Base-by-base conservation (phyloP, 37 sponge, comb jelly and placozoan species). In the Halichondria panicea region DNA sequence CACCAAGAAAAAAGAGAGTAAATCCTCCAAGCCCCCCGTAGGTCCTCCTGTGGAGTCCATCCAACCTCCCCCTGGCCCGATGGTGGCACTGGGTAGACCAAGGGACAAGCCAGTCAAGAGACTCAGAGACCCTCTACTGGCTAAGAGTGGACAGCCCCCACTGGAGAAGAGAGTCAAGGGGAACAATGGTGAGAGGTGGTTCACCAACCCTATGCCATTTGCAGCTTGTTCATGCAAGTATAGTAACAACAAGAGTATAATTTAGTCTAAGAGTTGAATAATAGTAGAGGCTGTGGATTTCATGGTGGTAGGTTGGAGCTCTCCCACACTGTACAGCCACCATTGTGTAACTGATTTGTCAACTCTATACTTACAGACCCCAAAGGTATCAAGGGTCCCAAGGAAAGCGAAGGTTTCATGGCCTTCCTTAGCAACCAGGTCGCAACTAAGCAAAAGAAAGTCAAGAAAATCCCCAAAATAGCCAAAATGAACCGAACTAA, bases 391-490 rank as follows among this genome's bases (percentile, higher is more conserved):
- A 81, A 81, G 37, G 90, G 83, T 25, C 69, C 68, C 1, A 46
- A 71, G 45, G 91, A 91, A 67, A 91, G 91, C 37, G 45, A 65
- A 1, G 87, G 87, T 18, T 91, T 91, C 73, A 91, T 91, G 91
- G 73, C 85, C 60, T 82, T 87, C 31, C 82, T 91, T 34, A 81
- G 83, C 52, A 72, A 78, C 1, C 73, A 71, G 13, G 78, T 33
- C 2, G 69, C 46, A 18, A 75, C 84, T 43, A 79, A 87, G 52
- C 74, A 74, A 54, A 78, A 78, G 57, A 89, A 79, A 43, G 42
- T 62, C 13, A 89, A 77, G 42, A 89, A 89, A 34, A 24, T 22
- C 19, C 7, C 24, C 33, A 70, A 48, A 50, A 48, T 19, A 3
- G 5, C 46, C 53, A 70, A 48, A n/a, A 5, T n/a, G n/a, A 27